Base-by-base conservation (phyloP, 2,888 invertebrate genomes). In the Lasius platythorax region DNA sequence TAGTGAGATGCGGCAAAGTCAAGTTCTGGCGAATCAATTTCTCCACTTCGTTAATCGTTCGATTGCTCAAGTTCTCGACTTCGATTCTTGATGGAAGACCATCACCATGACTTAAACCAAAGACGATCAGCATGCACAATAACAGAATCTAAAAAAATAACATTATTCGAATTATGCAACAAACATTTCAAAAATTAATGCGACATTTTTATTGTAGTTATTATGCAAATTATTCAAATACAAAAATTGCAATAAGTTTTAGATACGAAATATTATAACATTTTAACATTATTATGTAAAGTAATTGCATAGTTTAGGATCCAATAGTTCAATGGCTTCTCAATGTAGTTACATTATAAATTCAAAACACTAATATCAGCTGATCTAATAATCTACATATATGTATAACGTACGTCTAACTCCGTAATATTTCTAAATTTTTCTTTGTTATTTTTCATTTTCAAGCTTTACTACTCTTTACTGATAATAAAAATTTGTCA, bases 1-100 rank as follows among this genome's bases (percentile, higher is more conserved):
- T 95, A 0, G 96, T 96, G 40, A 97, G 94, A 85, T 96, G 95
- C 1, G 97, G 97, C 70, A 97, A 93, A n/a, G 95, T 95, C 3
- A 96, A 95, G 93, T 97, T 96, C 5, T 95, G 94, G 91, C 96
- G 95, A 11, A 97, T 95, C 89, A 97, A 96, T 53, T 94, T 96
- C 91, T 97, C 96, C 2, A 97, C 97, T 95, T 97, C 97, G 90
- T 96, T 95, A 8, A 97, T 96, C 11, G 97, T 97, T 12, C 94
- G 92, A 84, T 95, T 95, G 67, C 95, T 94, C 43, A 95, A 94
- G 15, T 86, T 89, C 87, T 95, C 94, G 72, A 95, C 93, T 84
- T 94, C 93, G 1, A 82, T 74, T 46, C 91, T 88, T 46, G 93
- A 88, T 33, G 93, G 93, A n/a, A 93, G 85, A n/a, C 90, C 87